A percentile compares a stretch with the other conserved stretches of the same genome.
Evolutionary conservation across 1,140 invertebrate species (phyloP).

Genomic region (Cotesia vestalis): DNA sequence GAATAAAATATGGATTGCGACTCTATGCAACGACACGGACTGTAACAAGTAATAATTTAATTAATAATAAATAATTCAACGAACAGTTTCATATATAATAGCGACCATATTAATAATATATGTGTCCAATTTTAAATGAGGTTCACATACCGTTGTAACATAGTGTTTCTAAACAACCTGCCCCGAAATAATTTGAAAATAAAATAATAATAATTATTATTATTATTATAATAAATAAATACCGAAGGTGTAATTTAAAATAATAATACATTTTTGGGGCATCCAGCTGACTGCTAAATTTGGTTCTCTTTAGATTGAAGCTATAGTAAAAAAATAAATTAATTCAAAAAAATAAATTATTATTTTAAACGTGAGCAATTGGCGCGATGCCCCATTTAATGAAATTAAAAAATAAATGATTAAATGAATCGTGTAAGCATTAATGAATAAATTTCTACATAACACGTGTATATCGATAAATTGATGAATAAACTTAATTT

Average conservation of each 20-base stretch:
- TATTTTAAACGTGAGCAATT: constrained; percentile 43
- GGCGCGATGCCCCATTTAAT: constrained; percentile 46
- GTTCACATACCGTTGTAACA: constrained; percentile 15
- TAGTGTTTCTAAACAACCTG: constrained; percentile 20
- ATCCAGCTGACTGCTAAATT: constrained; percentile 47
- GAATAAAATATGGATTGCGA: not conserved
- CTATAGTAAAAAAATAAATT: constrained; percentile 23
- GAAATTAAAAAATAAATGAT: not conserved
- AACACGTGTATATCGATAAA: constrained; percentile 61
- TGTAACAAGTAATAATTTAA: not conserved
- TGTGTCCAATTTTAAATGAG: constrained; percentile 26
- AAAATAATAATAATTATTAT: not conserved
- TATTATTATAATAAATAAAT: constrained; percentile 22
- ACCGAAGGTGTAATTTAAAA: constrained; percentile 4
- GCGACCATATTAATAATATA: not conserved
- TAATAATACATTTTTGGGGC: constrained; percentile 40
- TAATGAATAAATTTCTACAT: constrained; percentile 58
- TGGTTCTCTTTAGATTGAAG: constrained; percentile 40
- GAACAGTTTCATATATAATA: constrained; percentile 30
- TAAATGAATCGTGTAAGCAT: constrained; percentile 14
- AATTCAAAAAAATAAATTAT: constrained; percentile 30
- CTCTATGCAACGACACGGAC: constrained; percentile 4
- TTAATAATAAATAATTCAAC: constrained; percentile 8
- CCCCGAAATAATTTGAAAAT: constrained; percentile 16
- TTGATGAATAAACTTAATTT: constrained; percentile 64